Evolutionary conservation across 2,888 invertebrate genomes (phyloP), one percentile per base, ranked within the genome.

Genomic region (Lasioglossum morio): DNA sequence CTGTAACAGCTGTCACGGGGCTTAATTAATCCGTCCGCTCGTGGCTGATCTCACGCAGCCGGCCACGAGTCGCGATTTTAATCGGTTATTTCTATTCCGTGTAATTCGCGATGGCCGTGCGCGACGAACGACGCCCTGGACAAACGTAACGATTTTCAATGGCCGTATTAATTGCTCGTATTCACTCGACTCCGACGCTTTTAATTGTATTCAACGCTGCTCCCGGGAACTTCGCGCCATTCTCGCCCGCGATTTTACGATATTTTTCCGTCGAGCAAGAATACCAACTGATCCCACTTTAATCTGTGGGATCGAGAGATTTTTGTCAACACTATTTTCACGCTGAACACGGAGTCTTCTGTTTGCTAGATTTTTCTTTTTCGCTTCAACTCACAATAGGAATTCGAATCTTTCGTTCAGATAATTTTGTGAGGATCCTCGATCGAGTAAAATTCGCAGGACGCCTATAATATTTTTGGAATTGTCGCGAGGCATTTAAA

Each of bases 1-100:
- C 73, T 74, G 63, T 70, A 66, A 37, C 83, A 80, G 66, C 81
- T 84, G 88, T 70, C 83, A 75, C 66, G 80, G 77, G 76, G 72
- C 75, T 85, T 82, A 86, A 85, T 87, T 89, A 87, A 76, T 77
- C 80, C 74, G 81, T 77, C 74, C 81, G 70, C 72, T 70, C 60
- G 37, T 70, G 78, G 43, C 63, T 63, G 72, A 82, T 77, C 57
- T 77, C 77, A 69, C 46, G 37, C 77, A 40, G 63, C 57, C 57
- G 53, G 27, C n/a, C 40, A 37, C 69, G 57, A 72, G 53, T 40
- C 74, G 27, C 66, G 66, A 81, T 77, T 74, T 63, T 78, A 77
- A 81, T 85, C 66, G 69, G 43, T 72, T 46, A 66, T 27, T 74
- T 46, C 73, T 30, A 30, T n/a, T 53, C 27, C 69, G 70, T 30